Percentiles rank a stretch among this genome's conserved stretches.
Evolutionary conservation across 2,797 vertebrate genomes (phyloP).

Genomic region (Lacerta agilis): DNA sequence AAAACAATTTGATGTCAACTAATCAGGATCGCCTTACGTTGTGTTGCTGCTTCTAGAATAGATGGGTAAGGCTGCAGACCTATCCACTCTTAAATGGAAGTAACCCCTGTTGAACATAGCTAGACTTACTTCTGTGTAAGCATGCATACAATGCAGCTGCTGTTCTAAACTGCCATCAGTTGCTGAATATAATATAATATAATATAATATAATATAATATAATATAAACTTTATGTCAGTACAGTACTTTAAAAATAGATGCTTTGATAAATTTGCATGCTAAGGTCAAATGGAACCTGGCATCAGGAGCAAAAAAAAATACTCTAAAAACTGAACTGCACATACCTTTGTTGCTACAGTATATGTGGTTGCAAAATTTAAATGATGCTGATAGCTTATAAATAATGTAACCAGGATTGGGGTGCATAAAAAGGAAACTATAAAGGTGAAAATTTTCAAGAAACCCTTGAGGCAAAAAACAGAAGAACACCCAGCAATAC

Average conservation of each 20-base stretch:
- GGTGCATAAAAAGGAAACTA: background rate
- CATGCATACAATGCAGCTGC: too few relatives aligned
- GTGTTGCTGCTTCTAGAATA: background rate
- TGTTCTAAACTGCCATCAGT: background rate
- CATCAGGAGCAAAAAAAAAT: constrained; percentile 31
- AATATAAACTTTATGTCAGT: background rate
- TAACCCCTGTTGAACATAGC: too few relatives aligned
- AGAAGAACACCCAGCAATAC: constrained; percentile 19
- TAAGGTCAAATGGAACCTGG: constrained; percentile 24
- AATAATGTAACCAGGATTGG: constrained; percentile 49
- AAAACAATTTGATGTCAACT: too few relatives aligned
- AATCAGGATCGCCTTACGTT: background rate
- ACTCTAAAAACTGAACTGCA: constrained; percentile 32
- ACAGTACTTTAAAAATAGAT: background rate
- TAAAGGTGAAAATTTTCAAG: constrained; percentile 14
- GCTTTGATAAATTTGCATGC: constrained; percentile 33
- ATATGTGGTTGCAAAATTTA: constrained; percentile 33
- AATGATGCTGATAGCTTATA: constrained; percentile 53
- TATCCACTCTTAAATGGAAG: too few relatives aligned
- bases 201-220: background rate
- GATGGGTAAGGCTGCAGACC: too few relatives aligned
- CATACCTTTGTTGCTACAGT: background rate
- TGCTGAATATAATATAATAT: background rate
- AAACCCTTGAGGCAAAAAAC: constrained; percentile 36
- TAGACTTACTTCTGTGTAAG: too few relatives aligned